Conservation (phyloP, 2,888 invertebrate species). For the Yponomeuta plumbellus region DNA sequence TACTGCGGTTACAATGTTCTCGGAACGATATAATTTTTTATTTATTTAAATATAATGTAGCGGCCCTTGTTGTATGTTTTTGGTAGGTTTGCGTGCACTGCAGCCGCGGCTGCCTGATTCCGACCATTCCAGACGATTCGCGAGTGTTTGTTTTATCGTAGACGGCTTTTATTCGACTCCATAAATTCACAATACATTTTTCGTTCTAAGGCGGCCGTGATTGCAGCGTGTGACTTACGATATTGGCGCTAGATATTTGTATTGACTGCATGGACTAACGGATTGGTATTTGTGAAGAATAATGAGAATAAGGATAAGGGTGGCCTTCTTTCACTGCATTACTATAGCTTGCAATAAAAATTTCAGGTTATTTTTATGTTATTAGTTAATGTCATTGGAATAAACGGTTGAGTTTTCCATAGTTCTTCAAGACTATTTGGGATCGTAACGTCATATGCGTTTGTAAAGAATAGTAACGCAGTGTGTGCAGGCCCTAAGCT, state of each 20-base stretch:
- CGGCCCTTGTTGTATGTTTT: not conserved
- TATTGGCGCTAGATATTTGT: slow-evolving; percentile 5
- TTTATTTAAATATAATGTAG: slow-evolving; percentile 14
- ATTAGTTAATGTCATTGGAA: too few relatives aligned
- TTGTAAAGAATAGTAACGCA: too few relatives aligned
- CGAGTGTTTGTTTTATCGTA: not conserved
- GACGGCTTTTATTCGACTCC: not conserved
- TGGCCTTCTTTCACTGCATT: not conserved
- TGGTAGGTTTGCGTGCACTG: not conserved
- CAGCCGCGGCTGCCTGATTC: slow-evolving; percentile 7
- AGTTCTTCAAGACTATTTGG: too few relatives aligned
- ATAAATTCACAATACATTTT: slow-evolving; percentile 1
- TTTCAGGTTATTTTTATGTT: too few relatives aligned
- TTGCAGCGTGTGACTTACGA: not conserved
- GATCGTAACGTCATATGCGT: too few relatives aligned
- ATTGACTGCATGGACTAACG: slow-evolving; percentile 6
- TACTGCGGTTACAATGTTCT: slow-evolving; percentile 20
- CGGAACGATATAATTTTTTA: slow-evolving; percentile 19
- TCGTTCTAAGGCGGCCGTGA: not conserved
- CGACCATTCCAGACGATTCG: slow-evolving; percentile 10
- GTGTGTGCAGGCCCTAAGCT: too few relatives aligned
- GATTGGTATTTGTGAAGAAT: slow-evolving; percentile 2
- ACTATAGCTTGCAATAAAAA: too few relatives aligned
- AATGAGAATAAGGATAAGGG: not conserved
- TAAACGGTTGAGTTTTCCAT: too few relatives aligned